Base-by-base conservation (phyloP, 1,140 invertebrate genomes). In the silkworm (Bombyx mori) region DNA sequence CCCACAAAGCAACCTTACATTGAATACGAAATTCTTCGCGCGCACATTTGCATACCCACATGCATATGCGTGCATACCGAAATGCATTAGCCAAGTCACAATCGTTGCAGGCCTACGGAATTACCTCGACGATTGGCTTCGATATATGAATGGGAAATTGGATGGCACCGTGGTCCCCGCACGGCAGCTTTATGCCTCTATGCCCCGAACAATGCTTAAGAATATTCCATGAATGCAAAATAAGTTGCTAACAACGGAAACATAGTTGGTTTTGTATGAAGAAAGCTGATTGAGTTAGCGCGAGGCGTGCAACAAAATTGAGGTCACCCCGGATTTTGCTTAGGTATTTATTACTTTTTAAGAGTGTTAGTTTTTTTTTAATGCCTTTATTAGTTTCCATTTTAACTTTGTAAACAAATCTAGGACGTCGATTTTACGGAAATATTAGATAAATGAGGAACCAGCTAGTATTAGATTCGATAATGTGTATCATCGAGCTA, bases 151-250 rank as follows among this genome's bases (percentile, higher is more conserved):
- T 82, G 73, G 68, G 61, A 77, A 80, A 82, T 85, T 80, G 79
- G 77, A 75, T 74, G 73, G 73, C 71, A 75, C 68, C 56, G 64
- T 65, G 60, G 58, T 35, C 67, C 69, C 68, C 68, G 56, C 64
- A 71, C 63, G 67, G 46, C 56, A 44, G 61, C 68, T 66, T 66
- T 65, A 69, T 68, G 63, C 63, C 63, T 60, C 59, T 68, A 73
- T 67, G 69, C 63, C 69, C 69, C 71, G 75, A 71, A 77, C 73
- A 81, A 71, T 71, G 76, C 75, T 79, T 82, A 83, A 83, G 77
- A 81, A 83, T 76, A 83, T 85, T 83, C 82, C 78, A 86, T 86
- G 82, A 86, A 86, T 86, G 80, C 79, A 83, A 79, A 86, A 86
- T 86, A 83, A 83, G 77, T 68, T 56, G 69, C 75, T 79, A 83